A percentile compares a stretch with the other conserved stretches of the same genome.
Evolutionary conservation across 2,888 invertebrate genomes (phyloP).

Genomic region (Loripinus fragilis): DNA sequence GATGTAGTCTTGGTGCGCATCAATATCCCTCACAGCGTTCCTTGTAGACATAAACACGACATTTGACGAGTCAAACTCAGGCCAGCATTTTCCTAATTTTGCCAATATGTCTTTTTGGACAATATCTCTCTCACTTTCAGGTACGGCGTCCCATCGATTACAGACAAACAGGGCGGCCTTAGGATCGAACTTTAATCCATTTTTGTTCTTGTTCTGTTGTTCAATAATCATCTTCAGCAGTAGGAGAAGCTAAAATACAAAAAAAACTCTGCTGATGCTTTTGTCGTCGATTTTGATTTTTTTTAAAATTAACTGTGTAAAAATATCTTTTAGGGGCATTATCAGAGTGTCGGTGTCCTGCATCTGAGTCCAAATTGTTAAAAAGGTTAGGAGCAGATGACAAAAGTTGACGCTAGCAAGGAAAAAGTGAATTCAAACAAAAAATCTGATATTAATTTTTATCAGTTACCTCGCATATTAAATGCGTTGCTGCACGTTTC

Average conservation of each 20-base stretch:
- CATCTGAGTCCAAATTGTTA: too few relatives aligned
- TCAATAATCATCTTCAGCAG: slow-evolving; percentile 69
- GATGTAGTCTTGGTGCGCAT: slow-evolving; percentile 69
- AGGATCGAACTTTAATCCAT: slow-evolving; percentile 65
- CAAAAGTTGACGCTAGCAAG: too few relatives aligned
- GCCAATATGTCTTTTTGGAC: slow-evolving; percentile 67
- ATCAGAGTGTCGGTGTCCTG: too few relatives aligned
- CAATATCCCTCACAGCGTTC: slow-evolving; percentile 58
- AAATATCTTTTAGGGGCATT: too few relatives aligned
- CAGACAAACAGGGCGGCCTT: slow-evolving; percentile 77
- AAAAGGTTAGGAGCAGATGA: too few relatives aligned
- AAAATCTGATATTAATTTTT: too few relatives aligned
- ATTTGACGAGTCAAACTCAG: slow-evolving; percentile 65
- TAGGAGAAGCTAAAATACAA: slow-evolving; percentile 61
- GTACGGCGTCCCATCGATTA: slow-evolving; percentile 76
- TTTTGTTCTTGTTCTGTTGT: slow-evolving; percentile 54
- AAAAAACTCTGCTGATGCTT: too few relatives aligned
- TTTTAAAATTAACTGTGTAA: too few relatives aligned
- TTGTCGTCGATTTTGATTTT: too few relatives aligned
- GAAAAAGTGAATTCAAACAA: too few relatives aligned
- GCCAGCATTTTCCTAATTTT: slow-evolving; percentile 69
- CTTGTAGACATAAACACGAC: slow-evolving; percentile 69
- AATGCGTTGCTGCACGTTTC: too few relatives aligned
- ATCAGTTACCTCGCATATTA: too few relatives aligned
- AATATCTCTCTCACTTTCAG: slow-evolving; percentile 47